Evolutionary conservation across 2,113 vertebrate genomes (phyloP), one percentile per base, ranked within the genome.

Genomic region (Embiotoca jacksoni): DNA sequence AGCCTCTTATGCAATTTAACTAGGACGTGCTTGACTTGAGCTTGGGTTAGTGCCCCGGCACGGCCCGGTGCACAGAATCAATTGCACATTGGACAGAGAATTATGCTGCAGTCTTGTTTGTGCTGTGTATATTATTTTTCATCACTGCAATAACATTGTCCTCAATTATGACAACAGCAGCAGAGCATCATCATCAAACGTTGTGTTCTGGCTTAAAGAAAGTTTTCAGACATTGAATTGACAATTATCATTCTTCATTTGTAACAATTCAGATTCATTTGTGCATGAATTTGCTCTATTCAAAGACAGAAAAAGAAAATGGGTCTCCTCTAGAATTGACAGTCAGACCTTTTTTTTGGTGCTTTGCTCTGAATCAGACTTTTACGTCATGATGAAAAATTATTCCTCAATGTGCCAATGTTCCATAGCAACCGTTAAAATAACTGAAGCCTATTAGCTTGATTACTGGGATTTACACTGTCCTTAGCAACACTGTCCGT

Each of bases 1-100:
- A 90, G 84, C 88, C 80, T 90, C 80, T 90, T 91, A 76, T 87
- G 86, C 85, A 92, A 89, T 93, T 92, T 93, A 82, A 77, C 66
- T 62, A 67, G 85, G 87, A 90, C 39, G 70, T 87, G 91, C 84
- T 89, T 90, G 88, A 90, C 78, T 91, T 86, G 79, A 81, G 77
- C 75, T 64, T 31, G 80, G 81, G 91, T 88, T 87, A 62, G 83
- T 56, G 37, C 54, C 83, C 52, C 14, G 6, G 33, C 75, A 71
- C 8, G 35, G 68, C 65, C 65, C 61, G 36, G 62, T 81, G 82
- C 85, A 88, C 89, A 84, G 84, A 89, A 82, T 92, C 90, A 89
- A 86, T 82, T 79, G 70, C 84, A 86, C 68, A 79, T 63, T 75
- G 81, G 85, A 78, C 82, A 50, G 54, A 73, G 72, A 83, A 72